Conservation (phyloP, 2,888 invertebrate genomes). For the Barypeithes pellucidus region DNA sequence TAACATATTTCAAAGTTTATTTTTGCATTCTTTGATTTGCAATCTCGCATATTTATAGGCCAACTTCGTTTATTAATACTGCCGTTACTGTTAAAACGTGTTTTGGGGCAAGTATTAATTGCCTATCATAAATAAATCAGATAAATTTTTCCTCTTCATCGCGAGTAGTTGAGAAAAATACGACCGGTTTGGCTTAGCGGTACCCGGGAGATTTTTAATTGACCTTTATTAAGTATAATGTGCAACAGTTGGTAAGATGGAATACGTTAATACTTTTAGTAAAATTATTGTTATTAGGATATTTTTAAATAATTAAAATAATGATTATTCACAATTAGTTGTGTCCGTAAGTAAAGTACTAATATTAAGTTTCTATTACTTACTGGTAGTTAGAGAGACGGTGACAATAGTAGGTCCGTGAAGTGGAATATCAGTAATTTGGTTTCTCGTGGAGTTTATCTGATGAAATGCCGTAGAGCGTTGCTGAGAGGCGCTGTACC, state of each 20-base stretch:
- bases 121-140: slow-evolving; percentile 32
- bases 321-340: no score
- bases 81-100: slow-evolving; percentile 31
- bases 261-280: slow-evolving; percentile 9
- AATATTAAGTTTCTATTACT: no score
- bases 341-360: no score
- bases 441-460: no score
- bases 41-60: slow-evolving; percentile 17
- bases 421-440: no score
- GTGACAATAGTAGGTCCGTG: no score
- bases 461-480: no score
- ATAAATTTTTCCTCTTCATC: slow-evolving; percentile 27
- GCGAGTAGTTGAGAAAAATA: slow-evolving; percentile 24
- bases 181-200: slow-evolving; percentile 32
- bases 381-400: no score
- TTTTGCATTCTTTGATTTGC: slow-evolving; percentile 6
- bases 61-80: slow-evolving; percentile 20
- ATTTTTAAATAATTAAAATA: no score
- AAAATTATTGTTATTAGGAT: no score
- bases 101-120: slow-evolving; percentile 23
- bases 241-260: slow-evolving; percentile 9
- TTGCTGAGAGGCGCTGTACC: no score
- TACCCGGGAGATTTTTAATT: slow-evolving; percentile 24
- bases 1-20: slow-evolving; percentile 10
- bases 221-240: slow-evolving; percentile 1